phyloP scores from a whole-genome alignment of 2,888 invertebrate species.

The Sipunculus nudus region DNA sequence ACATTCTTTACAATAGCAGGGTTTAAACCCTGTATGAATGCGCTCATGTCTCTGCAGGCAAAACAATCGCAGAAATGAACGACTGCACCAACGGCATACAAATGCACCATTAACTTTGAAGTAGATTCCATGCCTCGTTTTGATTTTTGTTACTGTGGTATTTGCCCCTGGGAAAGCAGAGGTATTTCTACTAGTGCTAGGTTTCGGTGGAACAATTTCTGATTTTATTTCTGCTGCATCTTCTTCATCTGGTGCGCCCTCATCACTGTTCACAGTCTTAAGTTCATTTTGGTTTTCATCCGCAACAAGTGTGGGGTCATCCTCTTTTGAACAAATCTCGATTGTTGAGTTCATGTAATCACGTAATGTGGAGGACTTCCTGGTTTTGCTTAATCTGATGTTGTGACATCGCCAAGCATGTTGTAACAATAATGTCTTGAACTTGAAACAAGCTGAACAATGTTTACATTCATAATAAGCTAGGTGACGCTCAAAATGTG shows the following conservation, averaged over 20 bases:
- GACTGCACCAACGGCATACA: slow-evolving; percentile 61
- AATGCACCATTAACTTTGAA: slow-evolving; percentile 39
- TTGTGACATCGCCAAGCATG: background rate
- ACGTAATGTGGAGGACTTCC: background rate
- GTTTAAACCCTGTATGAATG: slow-evolving; percentile 64
- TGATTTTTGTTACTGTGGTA: too few relatives aligned
- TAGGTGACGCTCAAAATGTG: slow-evolving; percentile 56
- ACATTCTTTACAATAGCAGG: slow-evolving; percentile 63
- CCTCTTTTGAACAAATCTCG: slow-evolving; percentile 1
- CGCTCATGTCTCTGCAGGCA: slow-evolving; percentile 65
- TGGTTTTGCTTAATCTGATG: background rate
- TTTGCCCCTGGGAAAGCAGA: too few relatives aligned
- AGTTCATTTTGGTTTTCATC: too few relatives aligned
- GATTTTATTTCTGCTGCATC: too few relatives aligned
- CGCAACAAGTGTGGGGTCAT: slow-evolving; percentile 3
- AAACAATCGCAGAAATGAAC: slow-evolving; percentile 62
- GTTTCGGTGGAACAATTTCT: too few relatives aligned
- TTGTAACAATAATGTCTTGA: slow-evolving; percentile 53
- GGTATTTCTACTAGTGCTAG: too few relatives aligned
- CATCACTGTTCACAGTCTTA: too few relatives aligned
- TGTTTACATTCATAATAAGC: slow-evolving; percentile 54
- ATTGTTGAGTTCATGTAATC: slow-evolving; percentile 43
- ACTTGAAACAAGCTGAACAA: slow-evolving; percentile 58
- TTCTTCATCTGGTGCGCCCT: too few relatives aligned
- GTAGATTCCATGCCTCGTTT: slow-evolving; percentile 9